Evolutionary conservation across 2,797 vertebrate genomes (phyloP).

Genomic region (Clarias laeviceps): DNA sequence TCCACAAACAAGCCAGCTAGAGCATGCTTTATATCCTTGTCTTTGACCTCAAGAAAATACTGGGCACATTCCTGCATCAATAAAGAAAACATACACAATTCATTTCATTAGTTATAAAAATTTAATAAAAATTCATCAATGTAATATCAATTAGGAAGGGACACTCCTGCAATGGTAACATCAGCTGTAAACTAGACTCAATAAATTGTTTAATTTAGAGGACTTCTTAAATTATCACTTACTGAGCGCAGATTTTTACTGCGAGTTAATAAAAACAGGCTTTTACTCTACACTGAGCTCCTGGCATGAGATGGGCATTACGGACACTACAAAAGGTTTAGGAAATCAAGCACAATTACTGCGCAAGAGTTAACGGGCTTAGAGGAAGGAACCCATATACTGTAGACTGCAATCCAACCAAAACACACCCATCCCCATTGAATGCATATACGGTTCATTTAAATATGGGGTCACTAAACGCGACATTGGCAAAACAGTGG

Average conservation of each 20-base stretch:
- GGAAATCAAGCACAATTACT: not conserved
- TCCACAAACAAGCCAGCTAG: constrained; percentile 98
- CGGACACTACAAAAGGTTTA: constrained; percentile 19
- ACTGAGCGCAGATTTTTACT: constrained; percentile 43
- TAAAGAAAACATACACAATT: constrained; percentile 9
- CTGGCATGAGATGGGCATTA: constrained; percentile 37
- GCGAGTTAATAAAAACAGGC: constrained; percentile 59
- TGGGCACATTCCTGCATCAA: constrained; percentile 92
- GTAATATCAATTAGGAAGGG: not conserved
- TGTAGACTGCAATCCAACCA: not conserved
- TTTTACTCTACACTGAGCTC: constrained; percentile 53
- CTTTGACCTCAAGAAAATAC: constrained; percentile 99
- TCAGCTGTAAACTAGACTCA: constrained; percentile 47
- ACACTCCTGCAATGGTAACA: not conserved
- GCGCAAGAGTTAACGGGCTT: not conserved
- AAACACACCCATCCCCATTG: no score
- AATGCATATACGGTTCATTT: not conserved
- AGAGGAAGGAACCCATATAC: not conserved
- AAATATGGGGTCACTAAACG: not conserved
- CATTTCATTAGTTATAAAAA: not conserved
- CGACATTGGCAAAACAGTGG: not conserved
- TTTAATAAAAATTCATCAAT: not conserved
- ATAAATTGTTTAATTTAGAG: constrained; percentile 50
- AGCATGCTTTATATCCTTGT: constrained; percentile 98
- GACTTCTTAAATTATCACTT: constrained; percentile 41